These are phyloP conservation scores for Echinarachnius parma DNA, from an alignment of 53 echinoderm and acorn worm genomes.

Conservation along the genomic window DNA sequence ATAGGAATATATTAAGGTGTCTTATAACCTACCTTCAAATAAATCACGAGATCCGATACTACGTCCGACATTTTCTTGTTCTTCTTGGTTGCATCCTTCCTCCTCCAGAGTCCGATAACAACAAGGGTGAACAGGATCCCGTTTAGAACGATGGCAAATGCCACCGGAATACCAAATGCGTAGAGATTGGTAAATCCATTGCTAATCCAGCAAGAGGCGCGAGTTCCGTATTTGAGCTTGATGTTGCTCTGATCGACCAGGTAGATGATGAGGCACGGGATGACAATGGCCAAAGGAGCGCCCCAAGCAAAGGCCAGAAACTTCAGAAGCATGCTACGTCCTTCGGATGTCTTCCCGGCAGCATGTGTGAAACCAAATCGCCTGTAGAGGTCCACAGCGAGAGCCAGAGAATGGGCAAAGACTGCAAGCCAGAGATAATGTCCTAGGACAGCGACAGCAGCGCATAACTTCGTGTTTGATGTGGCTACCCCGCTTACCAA, in stretches of 20 bases:
- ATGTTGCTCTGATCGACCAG: slow-evolving; percentile 38
- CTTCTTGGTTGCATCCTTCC: slow-evolving; percentile 10
- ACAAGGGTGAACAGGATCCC: slow-evolving; percentile 51
- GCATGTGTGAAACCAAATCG: slow-evolving; percentile 28
- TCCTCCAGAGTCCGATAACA: slow-evolving; percentile 46
- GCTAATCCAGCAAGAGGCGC: slow-evolving; percentile 55
- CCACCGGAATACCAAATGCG: slow-evolving; percentile 57
- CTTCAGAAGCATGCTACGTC: not conserved
- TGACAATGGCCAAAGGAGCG: slow-evolving; percentile 35
- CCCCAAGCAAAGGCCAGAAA: slow-evolving; percentile 41
- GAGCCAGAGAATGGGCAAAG: slow-evolving; percentile 51
- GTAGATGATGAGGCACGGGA: slow-evolving; percentile 55
- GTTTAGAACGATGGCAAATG: slow-evolving; percentile 34
- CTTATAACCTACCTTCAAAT: slow-evolving; percentile 25
- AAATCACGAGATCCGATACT: not conserved
- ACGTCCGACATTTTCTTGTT: slow-evolving; percentile 1
- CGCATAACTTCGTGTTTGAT: slow-evolving; percentile 38
- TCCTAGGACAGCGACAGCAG: slow-evolving; percentile 48
- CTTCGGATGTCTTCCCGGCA: slow-evolving; percentile 16
- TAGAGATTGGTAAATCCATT: slow-evolving; percentile 38
- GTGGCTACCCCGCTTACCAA: slow-evolving; percentile 46
- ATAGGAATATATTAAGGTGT: too few relatives aligned
- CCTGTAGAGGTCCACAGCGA: slow-evolving; percentile 57
- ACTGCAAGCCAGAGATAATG: slow-evolving; percentile 68
- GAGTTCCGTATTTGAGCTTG: slow-evolving; percentile 43